Evolutionary conservation across 2,888 invertebrate species (phyloP), one percentile per base, ranked within the genome.

Genomic region (Micropterix aruncella): DNA sequence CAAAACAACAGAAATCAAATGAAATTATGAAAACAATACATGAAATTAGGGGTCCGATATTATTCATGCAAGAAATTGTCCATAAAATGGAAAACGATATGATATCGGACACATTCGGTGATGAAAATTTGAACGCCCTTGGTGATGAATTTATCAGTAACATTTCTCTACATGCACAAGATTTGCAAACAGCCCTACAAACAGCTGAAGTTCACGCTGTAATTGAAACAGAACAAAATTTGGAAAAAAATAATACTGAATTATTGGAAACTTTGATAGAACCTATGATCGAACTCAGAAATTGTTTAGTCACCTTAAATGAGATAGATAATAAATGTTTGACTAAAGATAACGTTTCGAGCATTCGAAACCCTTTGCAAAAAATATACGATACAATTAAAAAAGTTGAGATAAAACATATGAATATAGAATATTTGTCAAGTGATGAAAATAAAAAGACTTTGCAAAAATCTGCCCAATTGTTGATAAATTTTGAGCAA

Each of bases 261-360:
- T 68, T 80, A 19, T 68, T 82, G 44, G 79, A 82, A 54, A 72
- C 74, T 43, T 73, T 82, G 0, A 73, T 76, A 52, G 72, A 75
- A 14, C 76, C 80, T 0, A 65, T 80, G n/a, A 63, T 76, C 44
- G 78, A 80, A 56, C 58, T 83, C 3, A 68, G 75, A 48, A 74
- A 66, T 54, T 74, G 74, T 1, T 62, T 81, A 49, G 77, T 80
- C 12, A 27, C 27, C 7, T 12, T 27, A 7, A 27, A 5, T 7
- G 27, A 27, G 5, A 12, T 12, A n/a, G n/a, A n/a, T n/a, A n/a
- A n/a, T n/a, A n/a, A n/a, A n/a, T n/a, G n/a, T n/a, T n/a, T n/a
- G n/a, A n/a, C n/a, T n/a, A n/a, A n/a, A n/a, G n/a, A n/a, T n/a
- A n/a, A n/a, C n/a, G n/a, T n/a, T n/a, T n/a, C n/a, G n/a, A n/a